These are phyloP conservation scores for Melinaea marsaeus DNA, from an alignment of 2,888 invertebrate species.

Conservation along the genomic window DNA sequence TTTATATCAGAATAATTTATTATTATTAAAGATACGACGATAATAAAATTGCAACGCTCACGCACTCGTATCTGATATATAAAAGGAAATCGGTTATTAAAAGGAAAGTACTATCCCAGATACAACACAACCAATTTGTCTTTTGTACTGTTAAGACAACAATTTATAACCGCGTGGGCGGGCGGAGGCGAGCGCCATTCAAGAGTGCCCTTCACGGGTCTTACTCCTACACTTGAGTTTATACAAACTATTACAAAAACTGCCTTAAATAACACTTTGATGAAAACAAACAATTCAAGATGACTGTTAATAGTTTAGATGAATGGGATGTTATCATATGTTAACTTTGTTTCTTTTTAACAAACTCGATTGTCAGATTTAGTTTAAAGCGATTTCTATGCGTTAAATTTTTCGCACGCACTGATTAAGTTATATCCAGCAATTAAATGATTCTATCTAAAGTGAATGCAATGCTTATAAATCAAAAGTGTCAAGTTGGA, in stretches of 20 bases:
- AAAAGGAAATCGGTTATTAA: conserved; percentile 46
- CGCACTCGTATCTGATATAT: conserved; percentile 21
- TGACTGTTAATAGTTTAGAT: background rate
- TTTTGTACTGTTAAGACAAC: conserved; percentile 63
- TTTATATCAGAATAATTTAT: no score
- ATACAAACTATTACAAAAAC: conserved; percentile 58
- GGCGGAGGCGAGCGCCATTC: conserved; percentile 57
- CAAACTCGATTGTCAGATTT: background rate
- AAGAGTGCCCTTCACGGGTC: conserved; percentile 51
- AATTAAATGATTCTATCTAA: conserved; percentile 41
- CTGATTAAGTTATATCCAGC: conserved; percentile 39
- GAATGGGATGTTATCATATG: no score
- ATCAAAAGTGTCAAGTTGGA: conserved; percentile 54
- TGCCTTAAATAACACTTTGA: conserved; percentile 50
- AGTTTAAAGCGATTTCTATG: background rate
- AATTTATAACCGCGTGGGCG: conserved; percentile 68
- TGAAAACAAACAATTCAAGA: background rate
- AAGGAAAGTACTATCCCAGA: conserved; percentile 51
- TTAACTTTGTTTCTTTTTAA: no score
- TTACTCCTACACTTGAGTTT: conserved; percentile 54
- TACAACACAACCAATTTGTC: conserved; percentile 62
- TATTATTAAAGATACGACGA: background rate
- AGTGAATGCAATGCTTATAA: conserved; percentile 48
- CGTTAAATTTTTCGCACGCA: conserved; percentile 39
- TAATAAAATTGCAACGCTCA: conserved; percentile 14